Evolutionary conservation across 2,888 invertebrate species (phyloP).

Genomic region (Eilema griseolum): DNA sequence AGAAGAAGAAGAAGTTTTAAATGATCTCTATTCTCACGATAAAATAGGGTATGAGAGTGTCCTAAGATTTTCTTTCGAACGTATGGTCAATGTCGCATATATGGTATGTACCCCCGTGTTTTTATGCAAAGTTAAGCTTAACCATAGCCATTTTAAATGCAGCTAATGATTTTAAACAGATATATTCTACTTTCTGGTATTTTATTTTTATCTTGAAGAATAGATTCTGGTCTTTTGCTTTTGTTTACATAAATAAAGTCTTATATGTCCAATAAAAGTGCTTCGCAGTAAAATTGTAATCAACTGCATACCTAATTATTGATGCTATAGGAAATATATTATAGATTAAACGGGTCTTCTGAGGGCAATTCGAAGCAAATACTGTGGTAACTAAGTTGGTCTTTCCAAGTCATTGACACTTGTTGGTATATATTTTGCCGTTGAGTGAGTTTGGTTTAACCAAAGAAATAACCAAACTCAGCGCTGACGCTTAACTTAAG

Average conservation of each 20-base stretch:
- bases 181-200: constrained; percentile 8
- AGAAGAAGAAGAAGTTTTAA: too few relatives aligned
- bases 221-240: neutral
- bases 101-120: neutral
- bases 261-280: constrained; percentile 20
- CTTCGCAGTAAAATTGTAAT: constrained; percentile 13
- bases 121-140: constrained; percentile 36
- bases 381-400: neutral
- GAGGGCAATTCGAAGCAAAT: neutral
- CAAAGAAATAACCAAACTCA: neutral
- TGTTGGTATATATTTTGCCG: neutral
- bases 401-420: neutral
- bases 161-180: constrained; percentile 43
- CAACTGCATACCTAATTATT: neutral
- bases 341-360: neutral
- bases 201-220: constrained; percentile 24
- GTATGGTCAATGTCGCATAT: neutral
- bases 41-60: neutral
- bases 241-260: constrained; percentile 27
- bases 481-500: too few relatives aligned
- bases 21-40: too few relatives aligned
- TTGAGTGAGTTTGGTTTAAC: neutral
- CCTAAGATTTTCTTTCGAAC: constrained; percentile 11
- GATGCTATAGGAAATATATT: neutral
- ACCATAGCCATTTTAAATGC: constrained; percentile 38